Evolutionary conservation across 2,888 invertebrate species (phyloP).

Genomic region (Oscheius sp.): DNA sequence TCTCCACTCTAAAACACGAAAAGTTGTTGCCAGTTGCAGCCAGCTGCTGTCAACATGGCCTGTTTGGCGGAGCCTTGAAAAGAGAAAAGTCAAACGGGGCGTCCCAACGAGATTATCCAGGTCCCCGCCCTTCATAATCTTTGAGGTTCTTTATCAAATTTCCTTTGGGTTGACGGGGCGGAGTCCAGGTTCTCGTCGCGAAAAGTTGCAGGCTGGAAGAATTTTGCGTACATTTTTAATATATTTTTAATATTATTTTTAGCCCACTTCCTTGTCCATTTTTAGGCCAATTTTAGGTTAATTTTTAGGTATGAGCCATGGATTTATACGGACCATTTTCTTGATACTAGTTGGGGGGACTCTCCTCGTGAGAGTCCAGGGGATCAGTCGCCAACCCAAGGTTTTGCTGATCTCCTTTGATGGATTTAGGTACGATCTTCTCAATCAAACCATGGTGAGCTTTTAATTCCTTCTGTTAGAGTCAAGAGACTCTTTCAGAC

Average conservation of each 20-base stretch:
- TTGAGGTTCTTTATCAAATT: background rate
- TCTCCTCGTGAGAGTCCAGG: background rate
- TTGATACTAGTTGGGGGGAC: background rate
- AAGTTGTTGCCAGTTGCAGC: background rate
- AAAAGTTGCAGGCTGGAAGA: no score
- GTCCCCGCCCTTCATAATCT: background rate
- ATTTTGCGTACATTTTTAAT: background rate
- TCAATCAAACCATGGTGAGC: conserved; percentile 44
- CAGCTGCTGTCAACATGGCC: conserved; percentile 2
- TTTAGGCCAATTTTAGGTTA: background rate
- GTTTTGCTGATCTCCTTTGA: conserved; percentile 53
- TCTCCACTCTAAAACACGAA: no score
- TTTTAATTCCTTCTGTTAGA: background rate
- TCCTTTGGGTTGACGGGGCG: background rate
- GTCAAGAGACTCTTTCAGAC: conserved; percentile 30
- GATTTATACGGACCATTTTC: background rate
- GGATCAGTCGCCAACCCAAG: conserved; percentile 35
- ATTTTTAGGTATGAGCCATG: conserved; percentile 6
- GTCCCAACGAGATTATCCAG: conserved; percentile 13
- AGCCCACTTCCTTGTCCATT: background rate
- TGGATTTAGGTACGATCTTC: conserved; percentile 54
- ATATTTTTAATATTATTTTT: background rate
- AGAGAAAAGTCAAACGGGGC: conserved; percentile 5
- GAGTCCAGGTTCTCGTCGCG: background rate
- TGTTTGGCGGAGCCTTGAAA: background rate